Conservation (phyloP, 1,140 invertebrate species). For the Zaprionus gabonicus region DNA sequence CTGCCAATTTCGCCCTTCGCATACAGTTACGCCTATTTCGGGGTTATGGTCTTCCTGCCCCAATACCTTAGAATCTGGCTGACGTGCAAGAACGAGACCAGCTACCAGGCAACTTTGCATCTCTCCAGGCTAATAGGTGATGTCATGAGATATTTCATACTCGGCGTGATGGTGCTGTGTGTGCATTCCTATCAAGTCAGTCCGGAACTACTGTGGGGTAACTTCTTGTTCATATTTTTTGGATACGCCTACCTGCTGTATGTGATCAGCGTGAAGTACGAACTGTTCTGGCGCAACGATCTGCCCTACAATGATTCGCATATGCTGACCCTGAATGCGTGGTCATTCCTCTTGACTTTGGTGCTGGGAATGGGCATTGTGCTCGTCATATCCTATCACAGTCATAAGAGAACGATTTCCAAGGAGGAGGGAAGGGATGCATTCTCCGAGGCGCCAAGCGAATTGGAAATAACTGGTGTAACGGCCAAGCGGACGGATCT, state of each 20-base stretch:
- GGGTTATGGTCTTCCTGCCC: slow-evolving; percentile 9
- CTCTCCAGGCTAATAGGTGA: slow-evolving; percentile 25
- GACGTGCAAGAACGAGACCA: not conserved
- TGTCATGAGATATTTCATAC: slow-evolving; percentile 13
- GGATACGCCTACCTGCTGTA: slow-evolving; percentile 24
- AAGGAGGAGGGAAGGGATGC: accelerated
- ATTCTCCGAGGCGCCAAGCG: slow-evolving; percentile 19
- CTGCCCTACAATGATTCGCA: not conserved
- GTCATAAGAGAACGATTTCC: too few species aligned
- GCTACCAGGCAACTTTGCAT: slow-evolving; percentile 3
- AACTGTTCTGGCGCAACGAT: not conserved
- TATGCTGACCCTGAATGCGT: slow-evolving; percentile 5
- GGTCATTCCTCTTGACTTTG: not conserved
- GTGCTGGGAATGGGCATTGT: slow-evolving; percentile 1
- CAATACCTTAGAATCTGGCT: slow-evolving; percentile 16
- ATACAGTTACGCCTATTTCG: slow-evolving; percentile 27
- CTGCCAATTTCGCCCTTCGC: slow-evolving; percentile 36
- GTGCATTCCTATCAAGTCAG: slow-evolving; percentile 24
- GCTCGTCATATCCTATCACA: slow-evolving; percentile 32
- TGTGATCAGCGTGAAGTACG: slow-evolving; percentile 8
- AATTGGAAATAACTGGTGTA: slow-evolving; percentile 22
- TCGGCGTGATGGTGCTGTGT: slow-evolving; percentile 37
- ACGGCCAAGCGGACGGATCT: not conserved
- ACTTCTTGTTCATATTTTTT: slow-evolving; percentile 20
- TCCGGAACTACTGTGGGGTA: slow-evolving; percentile 34